Percentiles rank a stretch among this genome's conserved stretches.
Conservation (phyloP, 2,888 invertebrate species). For the Metallyticus violacea region DNA sequence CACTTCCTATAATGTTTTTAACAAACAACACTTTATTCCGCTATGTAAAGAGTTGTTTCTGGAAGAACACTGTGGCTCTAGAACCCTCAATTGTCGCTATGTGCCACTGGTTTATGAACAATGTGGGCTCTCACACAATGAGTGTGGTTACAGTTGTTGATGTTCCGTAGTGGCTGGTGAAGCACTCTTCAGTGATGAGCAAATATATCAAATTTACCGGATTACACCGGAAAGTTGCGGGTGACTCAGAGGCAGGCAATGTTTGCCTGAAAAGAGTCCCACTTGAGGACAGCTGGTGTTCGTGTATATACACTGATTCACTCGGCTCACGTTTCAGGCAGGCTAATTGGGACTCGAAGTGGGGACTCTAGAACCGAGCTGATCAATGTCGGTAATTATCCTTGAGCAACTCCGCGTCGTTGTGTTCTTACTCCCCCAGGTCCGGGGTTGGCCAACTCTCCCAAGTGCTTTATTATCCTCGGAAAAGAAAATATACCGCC, state of each 20-base stretch:
- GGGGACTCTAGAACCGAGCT: background rate
- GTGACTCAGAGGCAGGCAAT: background rate
- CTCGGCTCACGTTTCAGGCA: background rate
- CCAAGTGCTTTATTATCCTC: background rate
- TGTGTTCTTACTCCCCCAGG: background rate
- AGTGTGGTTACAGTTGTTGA: no score
- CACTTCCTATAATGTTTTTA: no score
- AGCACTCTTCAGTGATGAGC: background rate
- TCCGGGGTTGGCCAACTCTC: background rate
- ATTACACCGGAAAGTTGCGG: background rate
- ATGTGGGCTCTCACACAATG: no score
- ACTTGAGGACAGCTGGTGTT: background rate
- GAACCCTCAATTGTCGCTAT: no score
- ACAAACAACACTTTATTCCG: no score
- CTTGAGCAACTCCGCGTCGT: no score
- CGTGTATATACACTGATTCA: background rate
- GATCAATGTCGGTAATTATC: background rate
- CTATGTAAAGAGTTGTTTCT: no score
- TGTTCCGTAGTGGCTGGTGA: background rate
- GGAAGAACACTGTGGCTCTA: no score
- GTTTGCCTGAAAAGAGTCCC: background rate
- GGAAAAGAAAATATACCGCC: background rate
- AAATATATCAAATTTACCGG: background rate
- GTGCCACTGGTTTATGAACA: no score
- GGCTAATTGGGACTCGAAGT: background rate